Percentiles rank a stretch among this genome's conserved stretches.
Evolutionary conservation across 2,113 vertebrate genomes (phyloP).

Genomic region (Zosterops lateralis): DNA sequence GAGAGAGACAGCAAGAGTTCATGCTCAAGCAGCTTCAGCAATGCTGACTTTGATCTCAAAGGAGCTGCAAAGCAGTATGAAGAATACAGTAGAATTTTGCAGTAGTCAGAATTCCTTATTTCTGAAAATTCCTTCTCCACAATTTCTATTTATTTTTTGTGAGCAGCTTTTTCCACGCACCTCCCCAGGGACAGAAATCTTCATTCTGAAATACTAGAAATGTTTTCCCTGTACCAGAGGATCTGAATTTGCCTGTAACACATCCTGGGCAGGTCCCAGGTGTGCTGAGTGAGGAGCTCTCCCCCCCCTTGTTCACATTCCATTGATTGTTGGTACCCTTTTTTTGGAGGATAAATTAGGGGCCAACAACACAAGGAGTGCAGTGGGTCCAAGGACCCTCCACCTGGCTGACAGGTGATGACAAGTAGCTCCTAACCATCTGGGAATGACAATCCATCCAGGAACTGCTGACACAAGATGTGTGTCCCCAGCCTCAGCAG

Average conservation of each 20-base stretch:
- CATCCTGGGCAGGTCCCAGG: neutral
- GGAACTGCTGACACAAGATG: neutral
- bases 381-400: neutral
- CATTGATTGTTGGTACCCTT: accelerated
- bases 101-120: neutral
- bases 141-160: neutral
- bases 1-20: neutral
- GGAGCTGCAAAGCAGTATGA: neutral
- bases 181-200: neutral
- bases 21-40: neutral
- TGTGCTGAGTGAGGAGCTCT: neutral
- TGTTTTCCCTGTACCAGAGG: neutral
- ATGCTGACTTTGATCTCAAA: neutral
- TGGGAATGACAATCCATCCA: neutral
- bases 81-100: neutral
- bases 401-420: neutral
- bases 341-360: neutral
- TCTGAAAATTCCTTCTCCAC: neutral
- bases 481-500: neutral
- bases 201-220: neutral
- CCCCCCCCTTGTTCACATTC: neutral
- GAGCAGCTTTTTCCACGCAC: neutral
- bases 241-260: neutral
- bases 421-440: neutral
- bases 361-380: accelerated